phyloP scores from a whole-genome alignment of 2,113 vertebrate genomes.

The Cyrtonyx montezumae region DNA sequence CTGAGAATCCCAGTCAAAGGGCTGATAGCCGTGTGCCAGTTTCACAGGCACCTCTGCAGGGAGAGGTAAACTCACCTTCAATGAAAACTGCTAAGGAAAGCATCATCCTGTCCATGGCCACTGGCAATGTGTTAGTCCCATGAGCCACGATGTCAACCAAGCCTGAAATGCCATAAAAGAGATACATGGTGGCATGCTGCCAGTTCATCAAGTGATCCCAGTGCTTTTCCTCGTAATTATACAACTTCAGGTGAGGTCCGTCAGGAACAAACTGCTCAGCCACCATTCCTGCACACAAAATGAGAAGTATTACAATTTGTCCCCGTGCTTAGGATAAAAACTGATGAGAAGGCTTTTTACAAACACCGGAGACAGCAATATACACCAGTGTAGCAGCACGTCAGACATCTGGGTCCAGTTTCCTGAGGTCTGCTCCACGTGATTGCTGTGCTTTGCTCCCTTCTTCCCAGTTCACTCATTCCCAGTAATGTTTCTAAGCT shows the following conservation, averaged over 20 bases:
- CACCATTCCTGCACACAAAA: slow-evolving; percentile 83
- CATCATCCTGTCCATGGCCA: slow-evolving; percentile 86
- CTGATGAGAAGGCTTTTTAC: not conserved
- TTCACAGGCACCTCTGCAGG: fast-evolving
- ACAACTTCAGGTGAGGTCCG: slow-evolving; percentile 86
- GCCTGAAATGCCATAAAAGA: slow-evolving; percentile 89
- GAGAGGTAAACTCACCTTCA: slow-evolving; percentile 81
- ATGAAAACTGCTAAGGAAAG: slow-evolving; percentile 89
- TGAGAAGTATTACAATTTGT: not conserved
- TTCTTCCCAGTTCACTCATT: not conserved
- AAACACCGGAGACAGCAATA: not conserved
- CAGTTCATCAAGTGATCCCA: slow-evolving; percentile 89
- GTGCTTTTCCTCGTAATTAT: slow-evolving; percentile 82
- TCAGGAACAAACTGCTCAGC: slow-evolving; percentile 86
- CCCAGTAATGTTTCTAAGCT: not conserved
- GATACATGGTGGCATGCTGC: slow-evolving; percentile 96
- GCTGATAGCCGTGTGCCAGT: not conserved
- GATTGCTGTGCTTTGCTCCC: not conserved
- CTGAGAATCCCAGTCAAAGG: not conserved
- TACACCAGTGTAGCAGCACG: fast-evolving
- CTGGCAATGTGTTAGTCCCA: slow-evolving; percentile 79
- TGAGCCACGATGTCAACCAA: slow-evolving; percentile 83
- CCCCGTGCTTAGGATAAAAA: not conserved
- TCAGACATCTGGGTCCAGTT: not conserved
- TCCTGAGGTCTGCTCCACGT: not conserved